Conservation (phyloP, 2,888 invertebrate species). For the Anorthoa munda region DNA sequence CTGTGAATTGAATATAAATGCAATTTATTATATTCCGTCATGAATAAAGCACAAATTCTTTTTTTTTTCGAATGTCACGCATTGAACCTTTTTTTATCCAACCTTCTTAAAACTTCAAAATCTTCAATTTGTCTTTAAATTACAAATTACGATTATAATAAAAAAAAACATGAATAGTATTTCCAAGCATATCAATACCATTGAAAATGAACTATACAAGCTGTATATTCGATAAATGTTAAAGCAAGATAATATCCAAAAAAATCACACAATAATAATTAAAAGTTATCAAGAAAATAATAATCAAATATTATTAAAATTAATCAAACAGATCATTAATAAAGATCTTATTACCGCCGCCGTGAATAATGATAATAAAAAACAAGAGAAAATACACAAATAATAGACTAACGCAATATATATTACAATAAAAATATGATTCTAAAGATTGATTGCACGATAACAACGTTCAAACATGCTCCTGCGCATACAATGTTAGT, state of each 20-base stretch:
- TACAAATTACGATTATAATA: not conserved
- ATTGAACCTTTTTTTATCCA: not conserved
- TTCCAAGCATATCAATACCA: not conserved
- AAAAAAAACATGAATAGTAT: not conserved
- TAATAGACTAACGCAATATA: conserved; percentile 44
- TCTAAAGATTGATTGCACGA: conserved; percentile 56
- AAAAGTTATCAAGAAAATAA: not conserved
- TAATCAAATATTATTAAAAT: conserved; percentile 1
- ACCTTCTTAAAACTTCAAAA: not conserved
- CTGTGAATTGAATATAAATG: conserved; percentile 30
- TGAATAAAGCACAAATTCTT: not conserved
- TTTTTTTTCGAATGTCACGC: not conserved
- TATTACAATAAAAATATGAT: conserved; percentile 54
- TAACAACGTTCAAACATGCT: conserved; percentile 49
- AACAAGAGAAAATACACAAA: conserved; percentile 50
- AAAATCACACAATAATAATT: not conserved
- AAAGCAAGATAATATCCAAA: not conserved
- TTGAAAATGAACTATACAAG: not conserved
- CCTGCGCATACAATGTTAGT: conserved; percentile 34
- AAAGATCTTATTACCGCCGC: conserved; percentile 24
- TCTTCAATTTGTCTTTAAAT: not conserved
- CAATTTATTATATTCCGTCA: not conserved
- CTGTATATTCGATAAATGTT: not conserved
- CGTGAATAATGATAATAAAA: conserved; percentile 19
- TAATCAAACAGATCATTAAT: conserved; percentile 19